Base-by-base conservation (phyloP, 1,140 invertebrate species). In the Drosophila kepulauana region DNA sequence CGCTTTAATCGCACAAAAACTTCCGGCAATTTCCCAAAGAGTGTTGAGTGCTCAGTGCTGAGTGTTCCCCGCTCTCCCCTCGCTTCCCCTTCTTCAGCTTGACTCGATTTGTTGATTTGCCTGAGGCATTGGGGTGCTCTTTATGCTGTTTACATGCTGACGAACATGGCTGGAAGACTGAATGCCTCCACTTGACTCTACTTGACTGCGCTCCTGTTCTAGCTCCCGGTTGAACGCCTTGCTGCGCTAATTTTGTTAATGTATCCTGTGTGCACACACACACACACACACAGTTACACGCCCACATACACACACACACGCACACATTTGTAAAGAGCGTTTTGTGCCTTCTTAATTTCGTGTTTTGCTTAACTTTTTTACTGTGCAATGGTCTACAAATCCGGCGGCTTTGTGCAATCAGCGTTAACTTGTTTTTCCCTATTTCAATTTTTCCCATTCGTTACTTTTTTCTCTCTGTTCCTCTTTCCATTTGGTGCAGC, bases 241-340 rank as follows among this genome's bases (percentile, higher is more conserved):
- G 73, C 70, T 88, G 80, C 80, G 85, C 84, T 88, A 88, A 88
- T 88, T 88, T 88, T 84, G 85, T 88, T 88, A 88, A 88, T 88
- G 85, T 88, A 88, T 84, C 85, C 85, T 84, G 78, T 78, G 69
- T 61, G 20, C 20, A 77, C 69, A 71, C 63, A 78, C 64, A 79
- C 69, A 71, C 63, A 78, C 56, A 81, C 25, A 67, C 63, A 48
- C 38, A 38, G 25, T 56, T 20, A 56, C 52, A 5, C 30, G 8
- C 52, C 2, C 16, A 7, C n/a, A 28, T 8, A 3, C 16, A 7
- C n/a, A 28, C 13, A 56, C 4, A 46, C 16, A 30, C 45, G 69
- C 45, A 72, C 41, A 67, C 57, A 25, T 25, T 41, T 41, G 5
- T 16, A 15, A 25, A 30, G 30, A 15, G 51, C 35, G 51, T 71